Evolutionary conservation across 2,113 vertebrate species (phyloP).

Genomic region (Gasterosteus nipponicus): DNA sequence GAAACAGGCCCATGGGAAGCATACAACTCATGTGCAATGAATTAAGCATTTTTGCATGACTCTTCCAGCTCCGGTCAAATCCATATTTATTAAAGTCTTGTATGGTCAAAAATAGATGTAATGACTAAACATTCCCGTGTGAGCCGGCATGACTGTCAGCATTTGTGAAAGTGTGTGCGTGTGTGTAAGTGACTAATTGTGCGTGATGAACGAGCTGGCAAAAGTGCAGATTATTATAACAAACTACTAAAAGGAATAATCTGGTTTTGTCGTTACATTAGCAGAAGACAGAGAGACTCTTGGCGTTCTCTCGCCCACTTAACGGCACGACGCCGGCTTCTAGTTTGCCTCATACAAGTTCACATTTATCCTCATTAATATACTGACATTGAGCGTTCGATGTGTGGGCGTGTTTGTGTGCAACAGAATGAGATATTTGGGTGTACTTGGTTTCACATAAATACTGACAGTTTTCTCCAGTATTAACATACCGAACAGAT

Average conservation of each 20-base stretch:
- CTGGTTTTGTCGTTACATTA: background rate
- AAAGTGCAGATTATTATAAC: conserved; percentile 18
- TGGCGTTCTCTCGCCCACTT: background rate
- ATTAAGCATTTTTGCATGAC: conserved; percentile 7
- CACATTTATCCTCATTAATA: conserved; percentile 41
- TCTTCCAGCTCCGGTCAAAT: conserved; percentile 9
- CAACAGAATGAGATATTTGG: background rate
- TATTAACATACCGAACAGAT: conserved; percentile 54
- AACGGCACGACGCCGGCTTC: conserved; percentile 19
- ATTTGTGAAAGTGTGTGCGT: background rate
- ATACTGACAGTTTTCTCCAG: conserved; percentile 38
- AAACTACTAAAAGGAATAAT: conserved; percentile 23
- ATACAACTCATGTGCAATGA: conserved; percentile 14
- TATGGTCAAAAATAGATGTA: background rate
- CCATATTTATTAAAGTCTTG: background rate
- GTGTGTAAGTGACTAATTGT: background rate
- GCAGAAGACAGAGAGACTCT: conserved; percentile 2
- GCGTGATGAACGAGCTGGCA: background rate
- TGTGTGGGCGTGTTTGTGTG: conserved; percentile 1
- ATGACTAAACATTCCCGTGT: background rate
- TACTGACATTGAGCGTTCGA: conserved; percentile 10
- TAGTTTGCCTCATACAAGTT: conserved; percentile 41
- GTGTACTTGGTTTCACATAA: conserved; percentile 36
- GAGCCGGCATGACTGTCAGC: background rate
- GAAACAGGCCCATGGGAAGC: conserved; percentile 30